A percentile compares a stretch with the other conserved stretches of the same genome.
These are phyloP conservation scores for Sitobion miscanthi DNA, from an alignment of 1,140 invertebrate genomes.

Conservation along the genomic window DNA sequence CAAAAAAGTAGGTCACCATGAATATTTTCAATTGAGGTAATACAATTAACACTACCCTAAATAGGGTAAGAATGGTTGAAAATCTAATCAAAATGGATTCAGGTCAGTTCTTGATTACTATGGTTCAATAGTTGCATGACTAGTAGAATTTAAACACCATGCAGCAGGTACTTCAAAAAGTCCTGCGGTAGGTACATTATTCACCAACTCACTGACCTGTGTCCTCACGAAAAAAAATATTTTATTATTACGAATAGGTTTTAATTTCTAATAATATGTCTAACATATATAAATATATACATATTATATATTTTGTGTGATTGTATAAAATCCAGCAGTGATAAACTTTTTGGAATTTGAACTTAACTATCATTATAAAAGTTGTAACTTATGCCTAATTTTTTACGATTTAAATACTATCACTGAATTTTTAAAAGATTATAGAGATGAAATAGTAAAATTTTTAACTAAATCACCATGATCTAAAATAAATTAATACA, in stretches of 20 bases:
- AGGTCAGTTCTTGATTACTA: constrained; percentile 18
- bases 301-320: neutral
- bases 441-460: neutral
- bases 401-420: neutral
- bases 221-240: neutral
- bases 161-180: neutral
- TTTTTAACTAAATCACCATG: neutral
- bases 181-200: neutral
- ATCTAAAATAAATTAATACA: neutral
- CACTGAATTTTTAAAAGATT: neutral
- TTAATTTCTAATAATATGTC: neutral
- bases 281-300: neutral
- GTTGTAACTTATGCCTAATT: neutral
- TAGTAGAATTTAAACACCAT: constrained; percentile 34
- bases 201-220: neutral
- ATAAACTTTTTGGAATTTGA: neutral
- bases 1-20: neutral
- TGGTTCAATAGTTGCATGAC: constrained; percentile 28
- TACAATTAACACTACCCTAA: neutral
- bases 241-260: neutral
- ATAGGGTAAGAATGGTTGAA: constrained; percentile 25
- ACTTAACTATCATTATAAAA: too few species aligned
- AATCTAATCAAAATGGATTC: constrained; percentile 18
- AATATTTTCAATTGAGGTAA: neutral
- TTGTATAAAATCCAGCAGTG: neutral